A percentile compares a stretch with the other conserved stretches of the same genome.
These are phyloP conservation scores for Marronus borbonicus DNA, from an alignment of 2,888 invertebrate genomes.

Conservation along the genomic window DNA sequence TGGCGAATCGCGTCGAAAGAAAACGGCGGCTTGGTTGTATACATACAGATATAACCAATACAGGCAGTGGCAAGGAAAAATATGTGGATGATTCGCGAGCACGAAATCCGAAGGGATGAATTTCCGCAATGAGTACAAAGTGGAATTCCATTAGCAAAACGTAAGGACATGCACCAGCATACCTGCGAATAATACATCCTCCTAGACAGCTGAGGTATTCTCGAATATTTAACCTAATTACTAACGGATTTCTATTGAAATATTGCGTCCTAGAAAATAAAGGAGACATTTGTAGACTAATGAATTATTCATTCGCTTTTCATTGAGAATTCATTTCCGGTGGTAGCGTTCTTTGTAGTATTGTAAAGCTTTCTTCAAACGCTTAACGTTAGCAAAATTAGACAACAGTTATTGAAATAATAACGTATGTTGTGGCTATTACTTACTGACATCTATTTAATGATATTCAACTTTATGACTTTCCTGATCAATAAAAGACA, in stretches of 20 bases:
- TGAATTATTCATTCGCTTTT: not conserved
- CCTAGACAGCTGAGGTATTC: not conserved
- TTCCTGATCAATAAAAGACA: no score
- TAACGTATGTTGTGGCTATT: no score
- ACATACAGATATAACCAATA: not conserved
- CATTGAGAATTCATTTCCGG: not conserved
- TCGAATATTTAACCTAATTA: constrained; percentile 7
- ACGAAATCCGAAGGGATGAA: constrained; percentile 26
- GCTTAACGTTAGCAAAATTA: no score
- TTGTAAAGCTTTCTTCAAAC: no score
- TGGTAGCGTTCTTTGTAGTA: not conserved
- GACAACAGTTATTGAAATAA: no score
- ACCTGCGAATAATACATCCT: constrained; percentile 2
- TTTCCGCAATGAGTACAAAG: constrained; percentile 20
- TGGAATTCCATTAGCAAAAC: constrained; percentile 29
- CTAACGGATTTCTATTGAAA: constrained; percentile 1
- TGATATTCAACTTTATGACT: no score
- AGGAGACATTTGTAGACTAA: not conserved
- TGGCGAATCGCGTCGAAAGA: not conserved
- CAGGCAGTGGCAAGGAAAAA: constrained; percentile 17
- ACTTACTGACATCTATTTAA: no score
- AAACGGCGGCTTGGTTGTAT: not conserved
- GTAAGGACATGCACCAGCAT: not conserved
- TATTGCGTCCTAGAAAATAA: not conserved
- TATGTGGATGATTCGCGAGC: constrained; percentile 12